Evolutionary conservation across 2,888 invertebrate species (phyloP), one percentile per base, ranked within the genome.

Genomic region (Lasioglossum morio): DNA sequence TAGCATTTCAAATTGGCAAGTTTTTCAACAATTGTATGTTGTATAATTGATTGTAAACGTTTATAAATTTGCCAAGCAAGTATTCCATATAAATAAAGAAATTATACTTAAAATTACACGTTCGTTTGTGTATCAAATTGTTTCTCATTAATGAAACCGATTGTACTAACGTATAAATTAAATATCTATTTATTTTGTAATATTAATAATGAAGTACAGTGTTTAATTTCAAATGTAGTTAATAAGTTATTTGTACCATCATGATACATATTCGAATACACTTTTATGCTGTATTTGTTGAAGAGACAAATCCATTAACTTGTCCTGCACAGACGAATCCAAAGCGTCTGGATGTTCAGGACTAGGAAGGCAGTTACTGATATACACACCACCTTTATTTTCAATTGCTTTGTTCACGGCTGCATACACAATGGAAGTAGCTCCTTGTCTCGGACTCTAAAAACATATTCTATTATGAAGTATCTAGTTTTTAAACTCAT

Each of bases 381-480:
- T 96, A 93, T 98, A 99, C 7, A 96, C 95, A n/a, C 98, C 98
- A 2, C 98, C 98, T 92, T 96, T 96, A 5, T 97, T 96, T 94
- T 98, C 97, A 34, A 98, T 95, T 53, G 96, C 96, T 72, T 97
- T 96, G 72, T 97, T 97, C 23, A 98, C 96, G 91, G 98, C 97
- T 16, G 98, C 96, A 95, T 97, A 97, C 12, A 98, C 96, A 75
- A 98, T 96, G 0, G 98, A 96, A 83, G 97, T 96, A 0, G 99
- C 98, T 34, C 99, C 99, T 94, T 97, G 96, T 84, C 96, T 97
- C 8, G 98, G 97, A 0, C 97, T 97, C 97, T 97, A 94, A 72
- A 80, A 88, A 77, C 82, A 79, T 37, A 46, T 75, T 78, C 82
- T 63, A 77, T 72, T 16, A 63, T 63, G 16, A 69, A 27, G 2